Evolutionary conservation across 1,140 invertebrate genomes (phyloP), one percentile per base, ranked within the genome.

Genomic region (Papilio xuthus): DNA sequence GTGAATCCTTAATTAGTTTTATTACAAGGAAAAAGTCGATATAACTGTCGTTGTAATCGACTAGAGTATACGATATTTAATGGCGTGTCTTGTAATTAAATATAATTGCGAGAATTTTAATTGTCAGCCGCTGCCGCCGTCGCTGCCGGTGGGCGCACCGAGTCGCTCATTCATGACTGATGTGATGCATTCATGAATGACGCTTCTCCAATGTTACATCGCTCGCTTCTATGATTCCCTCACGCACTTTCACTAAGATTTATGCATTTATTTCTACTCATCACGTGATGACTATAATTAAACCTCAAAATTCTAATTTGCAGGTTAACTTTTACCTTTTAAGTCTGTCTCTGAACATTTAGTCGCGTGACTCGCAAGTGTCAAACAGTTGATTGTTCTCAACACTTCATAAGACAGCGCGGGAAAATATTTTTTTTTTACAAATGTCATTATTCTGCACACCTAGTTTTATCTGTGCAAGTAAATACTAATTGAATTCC

Each of bases 101-200:
- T 81, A 85, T 90, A 86, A 90, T 89, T 87, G 88, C 81, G 78
- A 79, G 86, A 87, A 90, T 92, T 84, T 90, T 90, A 91, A 91
- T 89, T 85, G 85, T 84, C 82, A 82, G 83, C 80, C 63, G 85
- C 73, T 42, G 78, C 75, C 73, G 81, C 82, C 81, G 83, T 80
- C 63, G 85, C 73, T 42, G 78, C 75, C 73, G 81, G 47, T 56
- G 83, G 80, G 78, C 81, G 69, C 63, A 15, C 28, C 50, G 78
- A 42, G 41, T 37, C 76, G 70, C 77, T 81, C 77, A 73, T 75
- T 44, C 69, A 74, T 69, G 23, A 63, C 53, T 50, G 60, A 71
- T 80, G 72, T 53, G 47, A 41, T 37, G 73, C 73, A 56, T 56
- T 75, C 47, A 75, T 75, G 73, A 56, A 75, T 56, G 47, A 37